Conservation (phyloP, 2,113 vertebrate species). For the Saccopteryx bilineata region DNA sequence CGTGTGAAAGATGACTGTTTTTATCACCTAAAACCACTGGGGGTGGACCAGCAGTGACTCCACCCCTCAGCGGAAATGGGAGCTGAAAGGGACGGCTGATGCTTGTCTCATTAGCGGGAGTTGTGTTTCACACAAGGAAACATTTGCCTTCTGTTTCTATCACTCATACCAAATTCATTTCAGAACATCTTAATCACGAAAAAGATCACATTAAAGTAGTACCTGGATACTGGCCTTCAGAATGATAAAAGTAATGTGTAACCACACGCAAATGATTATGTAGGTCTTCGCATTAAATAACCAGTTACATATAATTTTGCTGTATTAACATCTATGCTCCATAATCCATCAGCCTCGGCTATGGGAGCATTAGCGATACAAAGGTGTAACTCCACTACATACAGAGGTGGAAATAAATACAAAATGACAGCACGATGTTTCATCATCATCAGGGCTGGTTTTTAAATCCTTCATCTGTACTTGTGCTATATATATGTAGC, state of each 20-base stretch:
- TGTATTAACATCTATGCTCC: neutral
- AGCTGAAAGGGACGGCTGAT: neutral
- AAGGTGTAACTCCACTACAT: neutral
- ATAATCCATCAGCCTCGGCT: neutral
- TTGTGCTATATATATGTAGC: no score
- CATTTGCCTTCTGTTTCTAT: neutral
- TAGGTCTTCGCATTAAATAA: neutral
- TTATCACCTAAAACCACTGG: neutral
- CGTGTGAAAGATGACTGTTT: neutral
- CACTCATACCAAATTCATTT: neutral
- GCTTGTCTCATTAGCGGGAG: neutral
- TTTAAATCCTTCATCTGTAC: neutral
- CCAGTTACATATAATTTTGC: neutral
- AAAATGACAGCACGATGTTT: neutral
- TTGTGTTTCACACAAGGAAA: conserved; percentile 49
- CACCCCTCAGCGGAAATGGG: neutral
- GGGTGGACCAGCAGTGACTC: conserved; percentile 41
- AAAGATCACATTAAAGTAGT: conserved; percentile 21
- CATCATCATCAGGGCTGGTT: neutral
- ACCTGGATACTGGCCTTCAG: neutral
- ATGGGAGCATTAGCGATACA: neutral
- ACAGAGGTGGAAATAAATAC: neutral
- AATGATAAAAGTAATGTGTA: neutral
- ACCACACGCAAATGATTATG: neutral
- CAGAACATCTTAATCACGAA: neutral